Evolutionary conservation across 2,113 vertebrate genomes (phyloP), one percentile per base, ranked within the genome.

Genomic region (Ranitomeya variabilis): DNA sequence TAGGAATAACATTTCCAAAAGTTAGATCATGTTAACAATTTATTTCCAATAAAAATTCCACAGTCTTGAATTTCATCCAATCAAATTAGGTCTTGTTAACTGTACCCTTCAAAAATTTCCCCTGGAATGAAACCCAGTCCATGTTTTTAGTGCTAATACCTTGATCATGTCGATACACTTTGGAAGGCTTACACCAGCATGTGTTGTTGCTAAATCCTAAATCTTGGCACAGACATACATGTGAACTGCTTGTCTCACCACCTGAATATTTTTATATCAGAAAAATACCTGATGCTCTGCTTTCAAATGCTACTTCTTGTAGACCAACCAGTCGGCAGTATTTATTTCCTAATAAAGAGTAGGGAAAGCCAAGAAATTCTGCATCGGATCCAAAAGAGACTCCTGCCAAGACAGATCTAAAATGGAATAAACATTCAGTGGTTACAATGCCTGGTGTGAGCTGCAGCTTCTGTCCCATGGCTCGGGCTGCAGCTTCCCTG

Each of bases 341-440:
- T 89, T 54, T 87, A 86, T 87, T 73, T 78, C 92, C 87, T 74
- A 59, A 89, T 77, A 89, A 66, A 83, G 76, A 86, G 51, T 76
- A 19, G 18, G 19, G 57, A 71, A 71, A 85, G 82, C 87, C 87
- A 84, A 79, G 57, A 51, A 78, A 69, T 69, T 80, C 74, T 67
- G 73, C 73, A 51, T 18, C 12, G 19, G 45, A 78, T 84, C 81
- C 87, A 89, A 89, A 73, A 83, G 15, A 66, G 59, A 89, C 14
- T n/a, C 37, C 87, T 85, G 87, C 87, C 87, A 89, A 89, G 14
- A 57, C 69, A 84, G 87, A 89, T 89, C 87, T 85, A 51, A 84
- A 79, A 89, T 77, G 82, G 87, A 85, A 85, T 69, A 89, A 89
- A 89, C 51, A 84, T 69, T 89, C 81, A 77, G 10, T n/a, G 80